Percentiles rank a stretch among this genome's conserved stretches.
These are phyloP conservation scores for Idaea biselata DNA, from an alignment of 2,888 invertebrate species.

Conservation along the genomic window DNA sequence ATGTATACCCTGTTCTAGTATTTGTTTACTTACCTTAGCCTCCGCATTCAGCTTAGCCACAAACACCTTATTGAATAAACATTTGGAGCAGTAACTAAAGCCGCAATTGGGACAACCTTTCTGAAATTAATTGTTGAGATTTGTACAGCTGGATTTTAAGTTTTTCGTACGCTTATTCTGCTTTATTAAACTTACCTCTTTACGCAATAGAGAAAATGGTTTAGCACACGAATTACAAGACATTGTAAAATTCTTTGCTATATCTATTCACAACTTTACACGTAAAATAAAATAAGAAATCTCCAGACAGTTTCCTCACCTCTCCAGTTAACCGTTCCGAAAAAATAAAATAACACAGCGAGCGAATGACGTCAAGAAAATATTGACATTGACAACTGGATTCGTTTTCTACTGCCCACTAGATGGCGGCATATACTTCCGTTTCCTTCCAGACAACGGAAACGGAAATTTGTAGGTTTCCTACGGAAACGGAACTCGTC, in stretches of 20 bases:
- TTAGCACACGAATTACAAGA: slow-evolving; percentile 87
- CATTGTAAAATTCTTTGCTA: slow-evolving; percentile 68
- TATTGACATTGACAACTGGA: too few species aligned
- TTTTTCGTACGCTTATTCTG: slow-evolving; percentile 5
- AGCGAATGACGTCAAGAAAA: too few species aligned
- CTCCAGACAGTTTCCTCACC: too few species aligned
- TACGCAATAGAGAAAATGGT: slow-evolving; percentile 85
- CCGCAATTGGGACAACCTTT: slow-evolving; percentile 92
- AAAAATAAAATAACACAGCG: too few species aligned
- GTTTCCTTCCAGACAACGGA: too few species aligned
- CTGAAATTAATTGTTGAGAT: slow-evolving; percentile 69
- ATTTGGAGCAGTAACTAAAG: slow-evolving; percentile 90
- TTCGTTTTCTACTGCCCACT: background rate
- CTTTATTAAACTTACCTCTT: slow-evolving; percentile 79
- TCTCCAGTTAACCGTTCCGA: too few species aligned
- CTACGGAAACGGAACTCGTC: too few species aligned
- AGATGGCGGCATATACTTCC: too few species aligned
- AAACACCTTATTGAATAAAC: slow-evolving; percentile 85
- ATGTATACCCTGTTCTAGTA: background rate
- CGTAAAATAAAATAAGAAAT: too few species aligned
- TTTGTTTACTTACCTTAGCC: slow-evolving; percentile 82
- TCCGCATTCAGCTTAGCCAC: slow-evolving; percentile 83
- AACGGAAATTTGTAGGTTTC: too few species aligned
- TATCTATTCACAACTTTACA: background rate
- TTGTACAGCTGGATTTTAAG: slow-evolving; percentile 3